A percentile compares a stretch with the other conserved stretches of the same genome.
Evolutionary conservation across 2,113 vertebrate genomes (phyloP).

Genomic region (Genyomyrus donnyi): DNA sequence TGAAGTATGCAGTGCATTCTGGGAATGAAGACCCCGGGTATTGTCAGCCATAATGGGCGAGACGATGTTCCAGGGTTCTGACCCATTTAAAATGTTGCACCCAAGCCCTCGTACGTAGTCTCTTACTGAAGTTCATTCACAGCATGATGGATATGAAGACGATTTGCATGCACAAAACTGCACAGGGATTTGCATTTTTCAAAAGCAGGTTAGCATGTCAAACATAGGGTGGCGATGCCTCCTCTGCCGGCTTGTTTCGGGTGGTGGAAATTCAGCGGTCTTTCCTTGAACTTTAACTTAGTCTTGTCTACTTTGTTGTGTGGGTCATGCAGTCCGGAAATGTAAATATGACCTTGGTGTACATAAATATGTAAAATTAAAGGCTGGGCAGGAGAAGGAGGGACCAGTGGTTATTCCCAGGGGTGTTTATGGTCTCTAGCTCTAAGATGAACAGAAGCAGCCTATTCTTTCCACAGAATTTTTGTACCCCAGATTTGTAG

Average conservation of each 20-base stretch:
- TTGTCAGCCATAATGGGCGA: not conserved
- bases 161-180: not conserved
- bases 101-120: not conserved
- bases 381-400: not conserved
- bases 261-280: not conserved
- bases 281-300: not conserved
- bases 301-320: not conserved
- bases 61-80: not conserved
- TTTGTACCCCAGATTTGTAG: not conserved
- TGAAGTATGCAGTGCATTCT: not conserved
- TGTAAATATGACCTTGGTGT: not conserved
- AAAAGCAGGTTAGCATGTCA: not conserved
- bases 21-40: not conserved
- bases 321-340: not conserved
- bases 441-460: not conserved
- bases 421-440: not conserved
- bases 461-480: not conserved
- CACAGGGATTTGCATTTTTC: not conserved
- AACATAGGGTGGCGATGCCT: not conserved
- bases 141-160: not conserved
- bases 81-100: not conserved
- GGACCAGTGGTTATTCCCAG: not conserved
- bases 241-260: not conserved
- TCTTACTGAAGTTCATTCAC: not conserved
- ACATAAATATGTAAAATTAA: not conserved